Conservation (phyloP, 2,113 vertebrate genomes). For the Lepus europaeus region DNA sequence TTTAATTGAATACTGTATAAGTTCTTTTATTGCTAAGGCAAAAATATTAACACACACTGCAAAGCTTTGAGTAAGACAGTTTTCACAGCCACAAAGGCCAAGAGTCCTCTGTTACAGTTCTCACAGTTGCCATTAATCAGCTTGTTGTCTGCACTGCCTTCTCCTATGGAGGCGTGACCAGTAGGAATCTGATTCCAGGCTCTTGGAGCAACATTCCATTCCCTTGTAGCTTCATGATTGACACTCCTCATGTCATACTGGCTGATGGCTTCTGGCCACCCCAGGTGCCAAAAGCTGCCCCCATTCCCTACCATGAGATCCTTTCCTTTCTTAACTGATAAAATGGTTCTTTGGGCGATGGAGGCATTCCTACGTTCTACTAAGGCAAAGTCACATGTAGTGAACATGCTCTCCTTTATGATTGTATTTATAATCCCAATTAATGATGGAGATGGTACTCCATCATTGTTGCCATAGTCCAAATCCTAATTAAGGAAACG, state of each 20-base stretch:
- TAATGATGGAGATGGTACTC: not conserved
- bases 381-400: not conserved
- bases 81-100: too few relatives aligned
- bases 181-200: not conserved
- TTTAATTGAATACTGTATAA: not conserved
- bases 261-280: not conserved
- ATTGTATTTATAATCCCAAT: not conserved
- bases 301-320: not conserved
- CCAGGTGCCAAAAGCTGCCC: too few relatives aligned
- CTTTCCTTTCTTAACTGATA: not conserved
- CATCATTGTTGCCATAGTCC: not conserved
- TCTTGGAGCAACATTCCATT: not conserved
- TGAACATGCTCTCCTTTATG: not conserved
- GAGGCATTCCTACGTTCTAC: not conserved
- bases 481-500: not conserved
- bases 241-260: not conserved
- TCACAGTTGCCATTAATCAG: not conserved
- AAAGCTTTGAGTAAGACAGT: too few relatives aligned
- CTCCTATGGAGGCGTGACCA: too few relatives aligned
- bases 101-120: not conserved
- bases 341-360: not conserved
- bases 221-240: not conserved
- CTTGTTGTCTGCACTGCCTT: not conserved
- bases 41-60: too few relatives aligned
- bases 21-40: not conserved